A percentile compares a stretch with the other conserved stretches of the same genome.
phyloP scores from a whole-genome alignment of 2,797 vertebrate species.

The Dipus sagitta region DNA sequence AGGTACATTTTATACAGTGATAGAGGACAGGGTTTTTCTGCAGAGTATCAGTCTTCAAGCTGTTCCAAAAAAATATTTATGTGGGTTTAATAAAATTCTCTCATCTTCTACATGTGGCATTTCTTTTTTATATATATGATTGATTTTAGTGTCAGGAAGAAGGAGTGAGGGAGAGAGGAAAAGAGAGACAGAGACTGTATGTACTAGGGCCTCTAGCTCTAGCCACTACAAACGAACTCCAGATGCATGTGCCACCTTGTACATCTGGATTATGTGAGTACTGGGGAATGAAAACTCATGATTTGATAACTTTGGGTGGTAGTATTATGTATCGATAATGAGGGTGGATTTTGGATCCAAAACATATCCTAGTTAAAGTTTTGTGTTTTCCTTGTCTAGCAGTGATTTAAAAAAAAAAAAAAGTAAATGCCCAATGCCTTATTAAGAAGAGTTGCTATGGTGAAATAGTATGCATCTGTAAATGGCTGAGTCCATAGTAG shows the following conservation, averaged over 20 bases:
- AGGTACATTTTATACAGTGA: neutral
- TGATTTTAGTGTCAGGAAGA: too few species aligned
- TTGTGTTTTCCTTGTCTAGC: neutral
- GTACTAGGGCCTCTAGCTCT: too few species aligned
- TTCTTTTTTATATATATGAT: neutral
- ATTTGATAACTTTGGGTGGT: neutral
- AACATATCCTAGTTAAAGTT: slow-evolving; percentile 20
- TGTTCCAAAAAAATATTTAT: neutral
- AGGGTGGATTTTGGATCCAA: neutral
- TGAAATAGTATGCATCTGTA: neutral
- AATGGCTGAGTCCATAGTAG: neutral
- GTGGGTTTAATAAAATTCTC: neutral
- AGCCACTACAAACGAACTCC: too few species aligned
- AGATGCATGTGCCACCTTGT: too few species aligned
- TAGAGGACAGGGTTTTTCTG: neutral
- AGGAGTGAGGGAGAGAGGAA: too few species aligned
- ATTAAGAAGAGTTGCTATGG: neutral
- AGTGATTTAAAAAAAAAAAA: neutral
- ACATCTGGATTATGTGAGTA: too few species aligned
- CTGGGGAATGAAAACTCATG: neutral
- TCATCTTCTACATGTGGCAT: neutral
- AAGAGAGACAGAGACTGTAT: too few species aligned
- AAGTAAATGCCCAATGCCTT: neutral
- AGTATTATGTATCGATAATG: neutral
- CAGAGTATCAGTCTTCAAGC: neutral